Conservation (phyloP, 2,888 invertebrate species). For the Oxyscelio sp. region DNA sequence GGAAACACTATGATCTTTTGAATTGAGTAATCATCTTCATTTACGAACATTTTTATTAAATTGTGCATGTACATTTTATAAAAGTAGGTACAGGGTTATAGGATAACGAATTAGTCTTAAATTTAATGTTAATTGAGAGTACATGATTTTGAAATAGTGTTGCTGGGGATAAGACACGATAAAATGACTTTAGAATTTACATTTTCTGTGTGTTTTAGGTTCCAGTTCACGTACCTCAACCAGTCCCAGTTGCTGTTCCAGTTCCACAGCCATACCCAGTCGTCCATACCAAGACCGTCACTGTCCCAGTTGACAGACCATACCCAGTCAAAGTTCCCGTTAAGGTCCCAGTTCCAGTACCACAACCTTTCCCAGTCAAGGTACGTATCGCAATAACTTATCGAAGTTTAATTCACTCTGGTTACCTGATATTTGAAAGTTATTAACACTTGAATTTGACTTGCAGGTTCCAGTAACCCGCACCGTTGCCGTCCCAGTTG, state of each 20-base stretch:
- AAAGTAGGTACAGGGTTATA: too few relatives aligned
- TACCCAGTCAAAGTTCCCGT: constrained; percentile 89
- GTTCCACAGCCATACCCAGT: constrained; percentile 89
- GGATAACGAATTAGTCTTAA: too few relatives aligned
- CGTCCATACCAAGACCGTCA: constrained; percentile 86
- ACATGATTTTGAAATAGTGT: too few relatives aligned
- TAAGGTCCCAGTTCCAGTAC: constrained; percentile 90
- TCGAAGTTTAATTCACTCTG: too few relatives aligned
- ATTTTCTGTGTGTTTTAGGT: constrained; percentile 82
- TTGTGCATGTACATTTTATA: too few relatives aligned
- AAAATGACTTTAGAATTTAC: too few relatives aligned
- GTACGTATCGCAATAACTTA: constrained; percentile 82
- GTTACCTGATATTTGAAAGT: neutral
- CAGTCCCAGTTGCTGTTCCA: constrained; percentile 89
- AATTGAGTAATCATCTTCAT: constrained; percentile 33
- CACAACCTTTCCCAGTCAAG: constrained; percentile 89
- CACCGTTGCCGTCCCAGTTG: constrained; percentile 89
- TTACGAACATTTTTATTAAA: too few relatives aligned
- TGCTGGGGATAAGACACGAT: too few relatives aligned
- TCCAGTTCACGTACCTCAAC: constrained; percentile 88
- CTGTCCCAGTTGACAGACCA: constrained; percentile 89
- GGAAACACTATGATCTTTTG: constrained; percentile 34
- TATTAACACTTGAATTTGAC: neutral
- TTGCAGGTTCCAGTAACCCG: constrained; percentile 87
- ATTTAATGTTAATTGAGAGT: too few relatives aligned